phyloP scores from a whole-genome alignment of 2,888 invertebrate species.

The Epistrophe eligans region DNA sequence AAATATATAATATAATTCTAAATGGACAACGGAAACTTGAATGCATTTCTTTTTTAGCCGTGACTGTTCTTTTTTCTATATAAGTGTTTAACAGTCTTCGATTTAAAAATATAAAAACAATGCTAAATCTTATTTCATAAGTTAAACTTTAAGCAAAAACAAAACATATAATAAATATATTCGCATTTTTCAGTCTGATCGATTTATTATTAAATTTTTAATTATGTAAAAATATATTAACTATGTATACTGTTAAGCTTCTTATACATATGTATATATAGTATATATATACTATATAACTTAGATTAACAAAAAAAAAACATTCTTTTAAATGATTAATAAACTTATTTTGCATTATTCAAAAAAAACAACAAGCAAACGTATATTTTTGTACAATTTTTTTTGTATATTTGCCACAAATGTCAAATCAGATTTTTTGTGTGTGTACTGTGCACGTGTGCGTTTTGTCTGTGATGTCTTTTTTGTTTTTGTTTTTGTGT shows the following conservation, averaged over 20 bases:
- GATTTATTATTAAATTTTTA: slow-evolving; percentile 69
- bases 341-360: slow-evolving; percentile 76
- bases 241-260: slow-evolving; percentile 75
- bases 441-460: slow-evolving; percentile 58
- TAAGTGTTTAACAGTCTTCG: slow-evolving; percentile 56
- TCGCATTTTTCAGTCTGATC: slow-evolving; percentile 75
- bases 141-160: slow-evolving; percentile 63
- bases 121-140: slow-evolving; percentile 66
- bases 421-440: slow-evolving; percentile 68
- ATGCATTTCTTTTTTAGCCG: slow-evolving; percentile 60
- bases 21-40: slow-evolving; percentile 54
- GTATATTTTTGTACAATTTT: slow-evolving; percentile 70
- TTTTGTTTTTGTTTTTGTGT: slow-evolving; percentile 11
- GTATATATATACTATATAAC: slow-evolving; percentile 68
- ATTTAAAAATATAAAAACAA: slow-evolving; percentile 22
- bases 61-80: slow-evolving; percentile 58
- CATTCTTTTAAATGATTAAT: slow-evolving; percentile 75
- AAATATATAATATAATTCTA: slow-evolving; percentile 17
- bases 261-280: slow-evolving; percentile 70
- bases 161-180: slow-evolving; percentile 62
- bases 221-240: slow-evolving; percentile 58
- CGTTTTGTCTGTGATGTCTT: slow-evolving; percentile 52
- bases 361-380: slow-evolving; percentile 67
- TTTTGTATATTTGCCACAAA: slow-evolving; percentile 72
- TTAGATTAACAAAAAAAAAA: slow-evolving; percentile 68